Base-by-base conservation (phyloP, 2,888 invertebrate species). In the Siphonodentalium dalli region DNA sequence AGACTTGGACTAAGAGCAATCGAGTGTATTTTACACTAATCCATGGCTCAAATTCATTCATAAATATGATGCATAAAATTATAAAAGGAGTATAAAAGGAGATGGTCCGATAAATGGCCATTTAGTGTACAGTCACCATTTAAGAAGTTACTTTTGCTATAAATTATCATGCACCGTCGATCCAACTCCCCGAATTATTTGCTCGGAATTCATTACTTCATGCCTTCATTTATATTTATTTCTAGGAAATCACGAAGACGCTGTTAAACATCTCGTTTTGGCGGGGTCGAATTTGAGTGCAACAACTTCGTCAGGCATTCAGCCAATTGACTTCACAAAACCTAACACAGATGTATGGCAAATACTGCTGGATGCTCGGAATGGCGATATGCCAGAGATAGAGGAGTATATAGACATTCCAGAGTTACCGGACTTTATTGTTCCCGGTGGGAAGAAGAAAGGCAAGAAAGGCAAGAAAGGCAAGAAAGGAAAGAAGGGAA, bases 341-440 rank as follows among this genome's bases (percentile, higher is more conserved):
- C 55, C 64, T 37, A 58, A 63, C 18, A 64, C 69, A 20, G 65
- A 66, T 33, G 46, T 69, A 4, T 71, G 74, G 72, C 52, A 57
- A 11, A 43, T 75, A 23, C 55, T 71, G 5, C 58, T 54, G n/a
- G 66, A 67, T 31, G 71, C 71, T 2, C 39, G 54, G 34, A 46
- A 60, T 33, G 73, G 71, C 5, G 66, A 70, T 11, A 54, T 72
- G 63, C 75, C 75, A 6, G 69, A 70, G 46, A 52, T 67, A 8
- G 68, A 69, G 15, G 69, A 68, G 48, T 61, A 68, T 15, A 62
- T 55, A 20, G 73, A 72, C 43, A 69, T 72, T 13, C 72, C 71
- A 4, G 69, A 69, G 42, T 56, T 71, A 27, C 71, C 72, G 1
- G 66, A 68, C 41, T 67, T 60, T 34, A 61, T 69, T 21, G 55